Base-by-base conservation (phyloP, 53 echinoderm and acorn worm genomes). In the Arbacia lixula region DNA sequence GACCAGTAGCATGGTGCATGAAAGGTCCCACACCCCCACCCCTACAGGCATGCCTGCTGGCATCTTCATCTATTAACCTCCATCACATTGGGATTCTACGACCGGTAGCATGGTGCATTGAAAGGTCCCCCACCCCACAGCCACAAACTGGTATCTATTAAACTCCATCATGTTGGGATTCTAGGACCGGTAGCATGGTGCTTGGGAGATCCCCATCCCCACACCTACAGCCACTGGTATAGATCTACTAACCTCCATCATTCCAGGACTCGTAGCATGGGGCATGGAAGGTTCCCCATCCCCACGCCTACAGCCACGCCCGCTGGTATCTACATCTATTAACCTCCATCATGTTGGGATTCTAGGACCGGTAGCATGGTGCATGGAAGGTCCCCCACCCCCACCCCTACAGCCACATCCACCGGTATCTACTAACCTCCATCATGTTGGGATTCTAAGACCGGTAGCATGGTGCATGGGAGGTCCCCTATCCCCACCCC, bases 321-420 rank as follows among this genome's bases (percentile, higher is more conserved):
- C n/a, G n/a, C n/a, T n/a, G n/a, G n/a, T n/a, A n/a, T n/a, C n/a
- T 14, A 46, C 8, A 8, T n/a, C n/a, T 10, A 8, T 14, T 46
- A 75, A 95, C 95, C 95, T 68, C 92, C 95, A 88, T 93, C 90
- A 57, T n/a, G n/a, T n/a, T n/a, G n/a, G n/a, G n/a, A n/a, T 24
- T 68, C 25, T 11, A 95, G 34, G 8, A 67, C 30, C 24, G 95
- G 88, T 22, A 90, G 40, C 41, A 93, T 79, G 1, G 88, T 85
- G 78, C 92, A 95, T 28, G 87, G 92, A n/a, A n/a, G n/a, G n/a
- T n/a, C n/a, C n/a, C n/a, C n/a, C n/a, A n/a, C n/a, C n/a, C n/a
- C n/a, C n/a, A n/a, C n/a, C n/a, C n/a, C n/a, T n/a, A n/a, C n/a
- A n/a, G n/a, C n/a, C n/a, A n/a, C n/a, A n/a, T n/a, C n/a, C n/a